Conservation (phyloP, 1,140 invertebrate genomes). For the Subanguina moxae region DNA sequence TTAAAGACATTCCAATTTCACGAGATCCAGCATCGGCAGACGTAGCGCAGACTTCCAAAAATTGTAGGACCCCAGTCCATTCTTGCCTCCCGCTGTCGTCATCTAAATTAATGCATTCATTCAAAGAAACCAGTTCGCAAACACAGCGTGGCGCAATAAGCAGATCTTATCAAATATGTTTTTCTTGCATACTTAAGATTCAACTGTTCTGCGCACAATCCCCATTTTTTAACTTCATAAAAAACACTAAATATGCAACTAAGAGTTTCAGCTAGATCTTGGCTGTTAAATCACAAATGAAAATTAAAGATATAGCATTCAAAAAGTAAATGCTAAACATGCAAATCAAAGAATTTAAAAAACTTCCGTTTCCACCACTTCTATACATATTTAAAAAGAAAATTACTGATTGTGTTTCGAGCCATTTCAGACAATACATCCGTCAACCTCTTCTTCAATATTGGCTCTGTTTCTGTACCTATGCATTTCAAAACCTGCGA, state of each 20-base stretch:
- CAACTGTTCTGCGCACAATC: too few relatives aligned
- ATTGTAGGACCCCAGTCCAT: conserved; percentile 94
- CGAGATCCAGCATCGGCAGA: conserved; percentile 75
- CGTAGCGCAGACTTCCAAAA: conserved; percentile 88
- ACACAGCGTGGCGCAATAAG: too few relatives aligned
- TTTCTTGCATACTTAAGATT: too few relatives aligned
- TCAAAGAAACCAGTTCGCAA: too few relatives aligned
- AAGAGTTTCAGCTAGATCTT: too few relatives aligned
- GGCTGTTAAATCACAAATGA: too few relatives aligned
- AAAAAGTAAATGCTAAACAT: too few relatives aligned
- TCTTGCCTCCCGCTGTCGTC: conserved; percentile 92
- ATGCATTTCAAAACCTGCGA: conserved; percentile 78
- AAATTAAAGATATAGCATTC: too few relatives aligned
- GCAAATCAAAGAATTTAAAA: conserved; percentile 2
- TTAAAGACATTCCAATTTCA: conserved; percentile 87
- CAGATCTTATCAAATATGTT: too few relatives aligned
- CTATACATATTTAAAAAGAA: conserved; percentile 9
- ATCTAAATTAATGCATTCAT: conserved; percentile 48
- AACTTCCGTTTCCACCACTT: neutral
- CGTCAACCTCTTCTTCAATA: conserved; percentile 81
- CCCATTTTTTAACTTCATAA: too few relatives aligned
- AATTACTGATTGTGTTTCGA: conserved; percentile 75
- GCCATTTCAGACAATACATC: conserved; percentile 90
- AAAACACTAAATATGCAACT: too few relatives aligned
- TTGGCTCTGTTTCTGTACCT: conserved; percentile 71